These are phyloP conservation scores for Dasypus novemcinctus DNA, from an alignment of 2,113 vertebrate genomes.

Conservation along the genomic window DNA sequence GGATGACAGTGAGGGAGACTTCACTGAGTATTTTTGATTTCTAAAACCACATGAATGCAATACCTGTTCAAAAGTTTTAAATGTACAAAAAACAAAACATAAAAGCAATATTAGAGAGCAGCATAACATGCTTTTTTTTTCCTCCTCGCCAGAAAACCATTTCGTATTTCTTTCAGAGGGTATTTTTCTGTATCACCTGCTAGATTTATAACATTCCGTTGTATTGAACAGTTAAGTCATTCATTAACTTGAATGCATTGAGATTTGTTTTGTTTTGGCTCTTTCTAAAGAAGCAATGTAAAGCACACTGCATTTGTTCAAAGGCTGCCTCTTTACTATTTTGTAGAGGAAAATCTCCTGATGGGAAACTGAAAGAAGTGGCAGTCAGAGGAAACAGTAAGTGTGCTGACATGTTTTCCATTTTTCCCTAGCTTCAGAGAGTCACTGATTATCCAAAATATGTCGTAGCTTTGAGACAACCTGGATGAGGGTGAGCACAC, in stretches of 20 bases:
- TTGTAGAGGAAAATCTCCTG: neutral
- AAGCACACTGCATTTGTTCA: neutral
- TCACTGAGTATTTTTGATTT: neutral
- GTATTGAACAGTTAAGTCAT: constrained; percentile 7
- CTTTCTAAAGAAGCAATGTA: constrained; percentile 16
- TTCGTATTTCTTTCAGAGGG: neutral
- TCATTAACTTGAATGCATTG: constrained; percentile 1
- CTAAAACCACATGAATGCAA: neutral
- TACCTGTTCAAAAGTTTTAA: neutral
- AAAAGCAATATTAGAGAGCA: neutral
- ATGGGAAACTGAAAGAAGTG: neutral
- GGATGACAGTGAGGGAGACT: neutral
- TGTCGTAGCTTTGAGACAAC: neutral
- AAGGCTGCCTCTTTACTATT: neutral
- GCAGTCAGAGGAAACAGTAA: neutral
- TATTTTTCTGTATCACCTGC: neutral
- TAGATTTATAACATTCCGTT: neutral
- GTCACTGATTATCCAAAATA: neutral
- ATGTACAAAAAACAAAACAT: neutral
- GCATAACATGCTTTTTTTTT: neutral
- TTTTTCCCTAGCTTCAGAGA: neutral
- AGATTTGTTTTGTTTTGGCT: neutral
- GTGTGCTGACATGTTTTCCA: neutral
- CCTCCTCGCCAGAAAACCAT: neutral
- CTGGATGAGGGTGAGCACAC: neutral